Evolutionary conservation across 92 coral and sea anemone genomes (phyloP), one percentile per base, ranked within the genome.

Genomic region (Palythoa grandis): DNA sequence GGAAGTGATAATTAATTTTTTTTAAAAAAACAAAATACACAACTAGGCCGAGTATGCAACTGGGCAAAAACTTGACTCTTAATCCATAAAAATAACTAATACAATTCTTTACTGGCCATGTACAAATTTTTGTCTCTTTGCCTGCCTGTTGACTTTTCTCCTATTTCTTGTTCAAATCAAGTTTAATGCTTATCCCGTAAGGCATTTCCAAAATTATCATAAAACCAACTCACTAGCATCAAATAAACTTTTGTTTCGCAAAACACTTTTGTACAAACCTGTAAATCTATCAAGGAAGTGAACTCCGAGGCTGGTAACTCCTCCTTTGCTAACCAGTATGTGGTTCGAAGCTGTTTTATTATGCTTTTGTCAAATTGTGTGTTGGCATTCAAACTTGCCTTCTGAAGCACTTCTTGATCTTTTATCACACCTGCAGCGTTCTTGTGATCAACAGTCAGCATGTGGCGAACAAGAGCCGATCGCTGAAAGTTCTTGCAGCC

Each of bases 401-500:
- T 65, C 70, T 65, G 25, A 19, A 65, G 19, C 25, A 65, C 25
- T 65, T 65, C 70, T 65, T 65, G 70, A 19, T 8, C 70, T 65
- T 65, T 65, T 17, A 65, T 65, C 37, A 65, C 70, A 17, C 70
- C 35, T 67, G 72, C 39, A 23, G 72, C 72, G 14, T 23, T 67
- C 39, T 67, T 67, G 72, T 67, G 72, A 23, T 67, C 72, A 23
- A 23, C 72, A 67, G 72, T 67, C 29, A 4, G 72, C 72, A 67
- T 67, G 72, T 20, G 40, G 40, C 38, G 72, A 67, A 67, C 74
- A 70, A 70, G 74, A 11, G 74, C 74, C 0, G 52, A 70, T 70
- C 74, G 22, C 20, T 70, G 74, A 70, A 70, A 70, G 74, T 70
- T 70, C 48, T n/a, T n/a, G n/a, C n/a, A n/a, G n/a, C 5, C 74